These are phyloP conservation scores for Lophius americanus DNA, from an alignment of 2,797 vertebrate genomes.

Conservation along the genomic window DNA sequence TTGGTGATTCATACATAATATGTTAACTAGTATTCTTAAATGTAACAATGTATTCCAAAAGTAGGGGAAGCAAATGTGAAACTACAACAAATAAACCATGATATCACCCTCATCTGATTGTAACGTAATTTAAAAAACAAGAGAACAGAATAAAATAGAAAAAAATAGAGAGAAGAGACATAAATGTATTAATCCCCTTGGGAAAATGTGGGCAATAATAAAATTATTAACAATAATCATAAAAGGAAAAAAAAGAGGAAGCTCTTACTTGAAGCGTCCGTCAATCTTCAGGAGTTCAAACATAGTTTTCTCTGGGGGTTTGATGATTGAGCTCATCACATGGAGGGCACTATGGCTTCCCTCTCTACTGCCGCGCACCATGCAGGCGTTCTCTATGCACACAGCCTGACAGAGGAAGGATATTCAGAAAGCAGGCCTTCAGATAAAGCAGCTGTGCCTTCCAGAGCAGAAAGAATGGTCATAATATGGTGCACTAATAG, in stretches of 20 bases:
- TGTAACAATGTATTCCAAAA: no score
- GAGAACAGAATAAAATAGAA: no score
- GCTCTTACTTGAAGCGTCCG: slow-evolving; percentile 90
- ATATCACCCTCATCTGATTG: no score
- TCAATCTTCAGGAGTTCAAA: slow-evolving; percentile 86
- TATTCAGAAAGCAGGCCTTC: slow-evolving; percentile 1
- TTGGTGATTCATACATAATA: no score
- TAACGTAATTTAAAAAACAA: no score
- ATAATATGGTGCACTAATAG: slow-evolving; percentile 29
- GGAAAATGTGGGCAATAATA: no score
- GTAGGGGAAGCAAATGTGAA: no score
- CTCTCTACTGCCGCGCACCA: slow-evolving; percentile 92
- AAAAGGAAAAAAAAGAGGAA: background rate
- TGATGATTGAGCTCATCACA: slow-evolving; percentile 87
- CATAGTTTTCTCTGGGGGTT: slow-evolving; percentile 84
- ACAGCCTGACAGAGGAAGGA: slow-evolving; percentile 82
- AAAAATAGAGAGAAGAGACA: no score
- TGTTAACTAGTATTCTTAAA: no score
- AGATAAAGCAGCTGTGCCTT: slow-evolving; percentile 25
- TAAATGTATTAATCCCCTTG: no score
- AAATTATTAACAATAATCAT: background rate
- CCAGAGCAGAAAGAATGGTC: slow-evolving; percentile 11
- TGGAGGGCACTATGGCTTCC: slow-evolving; percentile 93
- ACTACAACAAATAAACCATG: no score
- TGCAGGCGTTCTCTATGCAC: slow-evolving; percentile 96